phyloP scores from a whole-genome alignment of 2,888 invertebrate species.

The Volucella zonaria region DNA sequence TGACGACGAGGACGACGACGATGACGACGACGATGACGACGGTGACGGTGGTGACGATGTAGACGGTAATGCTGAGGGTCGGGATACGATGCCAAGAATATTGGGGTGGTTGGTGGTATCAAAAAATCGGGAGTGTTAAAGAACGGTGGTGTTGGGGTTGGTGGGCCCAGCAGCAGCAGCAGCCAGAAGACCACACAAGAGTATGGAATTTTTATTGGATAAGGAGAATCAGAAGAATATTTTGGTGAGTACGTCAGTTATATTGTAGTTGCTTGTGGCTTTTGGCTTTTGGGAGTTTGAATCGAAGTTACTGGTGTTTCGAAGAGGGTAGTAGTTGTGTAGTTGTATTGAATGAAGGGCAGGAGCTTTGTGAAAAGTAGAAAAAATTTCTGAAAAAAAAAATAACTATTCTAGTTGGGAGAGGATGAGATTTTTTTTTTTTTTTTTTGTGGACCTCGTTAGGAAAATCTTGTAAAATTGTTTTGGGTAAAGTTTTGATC shows the following conservation, averaged over 20 bases:
- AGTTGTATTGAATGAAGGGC: too few species aligned
- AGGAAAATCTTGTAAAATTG: too few species aligned
- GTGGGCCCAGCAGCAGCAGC: conserved; percentile 79
- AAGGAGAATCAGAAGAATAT: conserved; percentile 94
- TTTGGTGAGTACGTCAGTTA: conserved; percentile 87
- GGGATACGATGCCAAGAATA: conserved; percentile 58
- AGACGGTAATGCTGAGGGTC: conserved; percentile 53
- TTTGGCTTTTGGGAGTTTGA: background rate
- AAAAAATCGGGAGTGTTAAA: conserved; percentile 77
- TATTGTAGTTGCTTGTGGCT: background rate
- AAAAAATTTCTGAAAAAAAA: too few species aligned
- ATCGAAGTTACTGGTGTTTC: background rate
- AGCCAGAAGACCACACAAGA: conserved; percentile 88
- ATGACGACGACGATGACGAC: conserved; percentile 43
- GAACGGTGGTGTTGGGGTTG: conserved; percentile 73
- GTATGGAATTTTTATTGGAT: conserved; percentile 97
- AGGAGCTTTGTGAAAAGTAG: too few species aligned
- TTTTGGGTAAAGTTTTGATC: too few species aligned
- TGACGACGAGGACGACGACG: conserved; percentile 39
- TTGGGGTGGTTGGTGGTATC: conserved; percentile 76
- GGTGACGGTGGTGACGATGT: conserved; percentile 41
- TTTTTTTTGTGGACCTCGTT: too few species aligned
- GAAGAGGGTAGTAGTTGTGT: background rate
- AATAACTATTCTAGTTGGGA: too few species aligned
- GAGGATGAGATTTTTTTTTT: too few species aligned